A percentile compares a stretch with the other conserved stretches of the same genome.
These are phyloP conservation scores for Haemorhous mexicanus DNA, from an alignment of 2,113 vertebrate genomes.

Conservation along the genomic window DNA sequence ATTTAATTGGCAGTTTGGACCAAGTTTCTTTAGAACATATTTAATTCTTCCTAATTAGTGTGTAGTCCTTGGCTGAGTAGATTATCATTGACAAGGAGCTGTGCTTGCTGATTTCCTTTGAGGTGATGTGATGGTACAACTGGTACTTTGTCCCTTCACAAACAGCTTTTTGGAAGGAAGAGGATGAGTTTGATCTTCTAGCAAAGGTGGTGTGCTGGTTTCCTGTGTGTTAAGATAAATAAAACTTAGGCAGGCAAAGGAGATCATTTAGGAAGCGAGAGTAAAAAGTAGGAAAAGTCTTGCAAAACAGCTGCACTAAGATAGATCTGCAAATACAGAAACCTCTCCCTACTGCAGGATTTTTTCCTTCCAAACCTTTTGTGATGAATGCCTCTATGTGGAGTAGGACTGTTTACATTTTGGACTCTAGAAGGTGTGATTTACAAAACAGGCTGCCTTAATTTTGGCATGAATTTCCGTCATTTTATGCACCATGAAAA, in stretches of 20 bases:
- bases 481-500: not conserved
- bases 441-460: not conserved
- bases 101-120: not conserved
- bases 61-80: not conserved
- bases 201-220: not conserved
- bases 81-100: not conserved
- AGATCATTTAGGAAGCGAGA: not conserved
- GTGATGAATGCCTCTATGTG: not conserved
- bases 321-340: not conserved
- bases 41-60: not conserved
- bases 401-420: not conserved
- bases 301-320: not conserved
- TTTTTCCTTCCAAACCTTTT: not conserved
- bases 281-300: not conserved
- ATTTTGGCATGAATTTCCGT: not conserved
- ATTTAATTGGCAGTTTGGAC: not conserved
- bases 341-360: not conserved
- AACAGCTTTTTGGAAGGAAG: not conserved
- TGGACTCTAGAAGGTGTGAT: not conserved
- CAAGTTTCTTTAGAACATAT: not conserved
- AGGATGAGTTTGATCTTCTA: not conserved
- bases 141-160: not conserved
- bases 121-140: fast-evolving
- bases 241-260: not conserved
- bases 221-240: not conserved